These are phyloP conservation scores for Rhinichthys klamathensis DNA, from an alignment of 2,113 vertebrate species.

Conservation along the genomic window DNA sequence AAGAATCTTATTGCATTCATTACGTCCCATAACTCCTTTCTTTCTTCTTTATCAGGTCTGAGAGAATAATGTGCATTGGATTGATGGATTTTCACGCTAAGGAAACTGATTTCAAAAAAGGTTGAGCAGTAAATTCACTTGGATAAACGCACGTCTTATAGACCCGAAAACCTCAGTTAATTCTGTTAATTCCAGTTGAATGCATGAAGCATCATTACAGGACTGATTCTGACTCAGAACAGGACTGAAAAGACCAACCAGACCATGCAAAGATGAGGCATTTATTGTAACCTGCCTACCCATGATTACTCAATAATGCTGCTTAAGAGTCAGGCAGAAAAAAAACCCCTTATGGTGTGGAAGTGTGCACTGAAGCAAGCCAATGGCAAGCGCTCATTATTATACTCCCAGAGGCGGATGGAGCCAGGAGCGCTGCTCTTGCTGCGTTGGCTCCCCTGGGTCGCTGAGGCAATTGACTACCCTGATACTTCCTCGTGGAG, in stretches of 20 bases:
- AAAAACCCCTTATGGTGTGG: background rate
- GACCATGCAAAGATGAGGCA: conserved; percentile 36
- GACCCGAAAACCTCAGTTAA: conserved; percentile 21
- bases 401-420: conserved; percentile 14
- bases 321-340: conserved; percentile 8
- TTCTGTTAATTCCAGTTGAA: conserved; percentile 12
- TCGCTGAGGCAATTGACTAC: conserved; percentile 12
- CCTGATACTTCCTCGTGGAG: background rate
- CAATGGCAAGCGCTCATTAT: conserved; percentile 34
- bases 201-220: background rate
- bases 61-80: conserved; percentile 3
- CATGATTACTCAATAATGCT: conserved; percentile 24
- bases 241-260: conserved; percentile 36
- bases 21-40: conserved; percentile 36
- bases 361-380: conserved; percentile 27
- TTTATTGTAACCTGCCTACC: conserved; percentile 5
- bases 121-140: background rate
- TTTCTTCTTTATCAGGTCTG: conserved; percentile 30
- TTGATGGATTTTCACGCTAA: conserved; percentile 30
- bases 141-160: background rate
- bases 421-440: conserved; percentile 29
- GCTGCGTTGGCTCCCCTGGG: conserved; percentile 21
- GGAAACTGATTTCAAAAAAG: conserved; percentile 7
- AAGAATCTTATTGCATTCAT: conserved; percentile 27
- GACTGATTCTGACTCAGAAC: conserved; percentile 32